Evolutionary conservation across 1,140 invertebrate species (phyloP), one percentile per base, ranked within the genome.

Genomic region (Pemphigus obesinymphae): DNA sequence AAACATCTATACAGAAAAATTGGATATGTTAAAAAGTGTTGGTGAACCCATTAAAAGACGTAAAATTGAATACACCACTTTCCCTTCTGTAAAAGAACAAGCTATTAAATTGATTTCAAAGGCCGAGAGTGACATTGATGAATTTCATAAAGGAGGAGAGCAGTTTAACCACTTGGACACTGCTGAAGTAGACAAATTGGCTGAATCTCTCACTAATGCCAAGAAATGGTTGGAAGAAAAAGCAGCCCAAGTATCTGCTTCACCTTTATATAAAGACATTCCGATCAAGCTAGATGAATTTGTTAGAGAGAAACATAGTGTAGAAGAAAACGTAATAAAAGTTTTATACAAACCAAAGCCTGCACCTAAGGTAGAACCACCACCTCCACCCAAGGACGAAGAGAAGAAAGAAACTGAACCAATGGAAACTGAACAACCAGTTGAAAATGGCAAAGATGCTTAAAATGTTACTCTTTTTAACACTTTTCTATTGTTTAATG

Each of bases 341-440:
- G 92, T 96, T 82, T 87, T 96, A 61, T 95, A 93, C 85, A 96
- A 96, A 87, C 93, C 94, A 29, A 95, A 95, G 86, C 95, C 95
- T 10, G 94, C 93, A 87, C 89, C 87, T 17, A 80, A 80, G 58
- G 76, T 80, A 3, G 76, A 80, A 63, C 76, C 76, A 11, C 55
- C 76, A 4, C n/a, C n/a, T n/a, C 76, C 76, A 55, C 53, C 53
- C 3, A 58, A 80, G 34, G 73, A 76, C 43, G 76, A 80, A 45
- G 55, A 37, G 0, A 61, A 80, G 31, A 80, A 63, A 80, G 76
- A 80, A 61, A 37, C 55, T 4, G 76, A 80, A 45, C 37, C 76
- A 43, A 80, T 80, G 76, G 76, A 80, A 80, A 80, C 76, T 45
- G 76, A 80, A 63, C 76, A 63, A 11, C 76, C 76, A 29, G 76